Conservation (phyloP, 2,797 vertebrate species). For the Perodicticus potto region DNA sequence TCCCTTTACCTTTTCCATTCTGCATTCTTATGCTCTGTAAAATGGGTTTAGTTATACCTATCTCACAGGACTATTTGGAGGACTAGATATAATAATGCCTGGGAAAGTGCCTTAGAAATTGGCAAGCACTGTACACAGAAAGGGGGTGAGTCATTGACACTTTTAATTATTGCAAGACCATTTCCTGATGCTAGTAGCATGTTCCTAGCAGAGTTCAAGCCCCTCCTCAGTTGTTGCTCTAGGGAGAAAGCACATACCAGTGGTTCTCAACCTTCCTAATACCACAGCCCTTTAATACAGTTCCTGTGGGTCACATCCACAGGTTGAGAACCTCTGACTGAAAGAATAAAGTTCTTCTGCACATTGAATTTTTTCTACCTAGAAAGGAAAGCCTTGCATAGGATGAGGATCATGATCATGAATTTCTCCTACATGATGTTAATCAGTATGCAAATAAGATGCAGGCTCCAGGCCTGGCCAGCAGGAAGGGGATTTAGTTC, state of each 20-base stretch:
- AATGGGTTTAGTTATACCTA: slow-evolving; percentile 11
- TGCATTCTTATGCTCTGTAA: background rate
- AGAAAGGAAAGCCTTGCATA: background rate
- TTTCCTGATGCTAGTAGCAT: background rate
- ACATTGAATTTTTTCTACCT: background rate
- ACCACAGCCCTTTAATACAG: no score
- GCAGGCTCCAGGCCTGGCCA: background rate
- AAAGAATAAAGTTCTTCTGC: background rate
- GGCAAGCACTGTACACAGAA: background rate
- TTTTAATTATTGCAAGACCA: background rate
- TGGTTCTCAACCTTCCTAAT: no score
- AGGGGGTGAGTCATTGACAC: background rate
- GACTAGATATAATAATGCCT: background rate
- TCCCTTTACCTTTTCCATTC: background rate
- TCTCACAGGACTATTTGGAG: background rate
- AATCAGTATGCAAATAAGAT: slow-evolving; percentile 41
- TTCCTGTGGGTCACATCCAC: no score
- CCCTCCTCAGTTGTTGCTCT: background rate
- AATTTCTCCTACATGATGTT: background rate
- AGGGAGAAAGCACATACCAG: background rate
- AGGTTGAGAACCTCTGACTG: background rate
- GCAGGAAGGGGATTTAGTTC: background rate
- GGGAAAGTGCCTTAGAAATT: slow-evolving; percentile 22
- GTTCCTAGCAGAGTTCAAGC: background rate
- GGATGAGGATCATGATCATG: background rate